A percentile compares a stretch with the other conserved stretches of the same genome.
Conservation (phyloP, 2,888 invertebrate genomes). For the Lottia gigantea region DNA sequence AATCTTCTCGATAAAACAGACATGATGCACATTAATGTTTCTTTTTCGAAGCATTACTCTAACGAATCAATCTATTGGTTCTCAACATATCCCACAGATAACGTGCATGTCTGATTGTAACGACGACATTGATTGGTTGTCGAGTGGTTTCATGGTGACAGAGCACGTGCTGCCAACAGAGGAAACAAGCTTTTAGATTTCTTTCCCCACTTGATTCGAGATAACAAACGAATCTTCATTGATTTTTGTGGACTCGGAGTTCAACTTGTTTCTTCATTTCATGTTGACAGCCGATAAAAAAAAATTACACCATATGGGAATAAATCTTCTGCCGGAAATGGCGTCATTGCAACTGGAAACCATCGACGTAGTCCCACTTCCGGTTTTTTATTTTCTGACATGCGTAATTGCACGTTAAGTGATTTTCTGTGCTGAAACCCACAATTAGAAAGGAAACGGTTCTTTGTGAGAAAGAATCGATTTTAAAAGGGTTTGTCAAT, state of each 20-base stretch:
- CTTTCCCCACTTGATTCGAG: background rate
- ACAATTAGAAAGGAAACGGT: background rate
- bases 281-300: background rate
- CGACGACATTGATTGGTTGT: slow-evolving; percentile 21
- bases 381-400: slow-evolving; percentile 7
- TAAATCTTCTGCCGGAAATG: slow-evolving; percentile 3
- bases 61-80: slow-evolving; percentile 5
- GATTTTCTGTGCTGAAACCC: background rate
- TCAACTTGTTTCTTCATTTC: background rate
- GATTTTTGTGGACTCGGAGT: background rate
- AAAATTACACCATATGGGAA: background rate
- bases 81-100: slow-evolving; percentile 7
- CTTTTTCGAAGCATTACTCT: background rate
- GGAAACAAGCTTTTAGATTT: slow-evolving; percentile 19
- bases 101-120: slow-evolving; percentile 15
- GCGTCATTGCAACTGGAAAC: background rate
- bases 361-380: slow-evolving; percentile 7
- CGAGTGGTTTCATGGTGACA: slow-evolving; percentile 15
- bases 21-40: background rate
- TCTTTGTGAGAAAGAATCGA: background rate
- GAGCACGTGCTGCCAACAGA: slow-evolving; percentile 16
- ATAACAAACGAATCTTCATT: background rate
- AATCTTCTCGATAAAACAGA: background rate
- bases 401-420: slow-evolving; percentile 2
- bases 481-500: background rate